Evolutionary conservation across 2,888 invertebrate species (phyloP).

Genomic region (Andrena praecox): DNA sequence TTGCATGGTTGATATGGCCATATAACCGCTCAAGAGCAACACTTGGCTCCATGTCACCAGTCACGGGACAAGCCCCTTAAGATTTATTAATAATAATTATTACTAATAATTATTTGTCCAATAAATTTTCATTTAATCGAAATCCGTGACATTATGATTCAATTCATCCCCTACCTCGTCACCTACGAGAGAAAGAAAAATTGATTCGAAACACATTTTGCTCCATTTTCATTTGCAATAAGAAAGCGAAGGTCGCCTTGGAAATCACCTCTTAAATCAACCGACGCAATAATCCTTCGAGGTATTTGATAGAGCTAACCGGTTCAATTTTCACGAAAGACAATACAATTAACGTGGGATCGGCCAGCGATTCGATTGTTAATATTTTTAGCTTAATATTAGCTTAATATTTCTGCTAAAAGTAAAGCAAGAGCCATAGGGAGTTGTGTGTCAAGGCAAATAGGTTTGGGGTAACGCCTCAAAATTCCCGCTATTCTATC

Average conservation of each 20-base stretch:
- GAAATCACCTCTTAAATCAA: neutral
- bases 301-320: slow-evolving; percentile 2
- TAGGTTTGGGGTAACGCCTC: neutral
- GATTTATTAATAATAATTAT: no score
- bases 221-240: neutral
- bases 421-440: neutral
- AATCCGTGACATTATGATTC: neutral
- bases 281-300: slow-evolving; percentile 12
- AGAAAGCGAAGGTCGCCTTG: neutral
- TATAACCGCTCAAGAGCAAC: no score
- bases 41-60: no score
- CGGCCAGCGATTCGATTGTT: neutral
- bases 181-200: neutral
- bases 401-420: neutral
- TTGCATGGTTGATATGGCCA: no score
- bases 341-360: neutral
- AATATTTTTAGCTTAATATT: neutral
- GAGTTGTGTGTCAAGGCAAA: neutral
- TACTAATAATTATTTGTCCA: neutral
- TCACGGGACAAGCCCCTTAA: no score
- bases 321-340: slow-evolving; percentile 26
- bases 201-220: neutral
- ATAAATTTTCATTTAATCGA: neutral
- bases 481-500: slow-evolving; percentile 22
- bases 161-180: neutral